These are phyloP conservation scores for Styela plicata DNA, from an alignment of 23 tunicate genomes.

Conservation along the genomic window DNA sequence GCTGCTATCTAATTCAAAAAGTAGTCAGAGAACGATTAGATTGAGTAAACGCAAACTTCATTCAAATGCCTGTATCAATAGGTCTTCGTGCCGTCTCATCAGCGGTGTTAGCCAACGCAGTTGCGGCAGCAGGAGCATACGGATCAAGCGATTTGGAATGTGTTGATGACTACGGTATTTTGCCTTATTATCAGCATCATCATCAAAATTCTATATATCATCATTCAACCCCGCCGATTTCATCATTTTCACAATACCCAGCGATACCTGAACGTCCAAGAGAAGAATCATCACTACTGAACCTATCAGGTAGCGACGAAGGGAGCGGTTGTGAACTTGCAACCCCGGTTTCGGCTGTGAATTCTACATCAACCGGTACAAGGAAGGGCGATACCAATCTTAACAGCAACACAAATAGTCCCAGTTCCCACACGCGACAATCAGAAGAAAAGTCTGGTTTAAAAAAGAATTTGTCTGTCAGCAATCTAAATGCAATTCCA, in stretches of 20 bases:
- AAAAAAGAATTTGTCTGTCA: background rate
- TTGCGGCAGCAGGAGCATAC: conserved; percentile 9
- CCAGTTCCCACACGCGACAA: background rate
- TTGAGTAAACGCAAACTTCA: background rate
- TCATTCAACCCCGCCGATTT: background rate
- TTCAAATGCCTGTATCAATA: conserved; percentile 25
- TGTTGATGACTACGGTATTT: conserved; percentile 7
- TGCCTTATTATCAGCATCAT: conserved; percentile 27
- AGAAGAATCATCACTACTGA: background rate
- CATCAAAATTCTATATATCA: background rate
- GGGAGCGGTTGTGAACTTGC: background rate
- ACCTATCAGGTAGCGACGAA: background rate
- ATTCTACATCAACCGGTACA: background rate
- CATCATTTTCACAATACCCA: background rate
- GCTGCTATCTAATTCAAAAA: no score
- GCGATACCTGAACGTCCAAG: background rate
- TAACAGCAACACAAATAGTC: background rate
- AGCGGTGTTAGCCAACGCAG: conserved; percentile 33
- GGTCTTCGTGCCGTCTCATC: conserved; percentile 28
- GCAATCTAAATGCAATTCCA: background rate
- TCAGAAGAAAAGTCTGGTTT: background rate
- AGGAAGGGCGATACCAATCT: no score
- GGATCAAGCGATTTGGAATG: background rate
- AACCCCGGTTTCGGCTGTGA: background rate
- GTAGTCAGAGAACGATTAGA: no score